Evolutionary conservation across 2,113 vertebrate species (phyloP), one percentile per base, ranked within the genome.

Genomic region (Myiagra hebetior): DNA sequence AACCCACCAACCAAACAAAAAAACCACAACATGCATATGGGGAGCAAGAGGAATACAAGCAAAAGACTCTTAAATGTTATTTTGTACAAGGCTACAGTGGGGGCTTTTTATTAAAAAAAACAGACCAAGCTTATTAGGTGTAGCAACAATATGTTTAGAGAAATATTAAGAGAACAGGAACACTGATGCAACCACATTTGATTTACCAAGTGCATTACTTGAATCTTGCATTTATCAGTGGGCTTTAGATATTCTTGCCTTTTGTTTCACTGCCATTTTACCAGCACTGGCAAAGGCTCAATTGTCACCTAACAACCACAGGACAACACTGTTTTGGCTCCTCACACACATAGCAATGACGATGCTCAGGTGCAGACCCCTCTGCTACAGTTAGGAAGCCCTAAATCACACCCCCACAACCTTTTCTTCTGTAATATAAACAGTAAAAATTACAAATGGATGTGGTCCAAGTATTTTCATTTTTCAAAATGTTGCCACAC

Each of bases 21-120:
- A 73, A 8, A 13, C 4, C 21, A 26, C 16, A 42, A 47, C 1
- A 4, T 1, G 3, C 8, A 2, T 10, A 2, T 2, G 10, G 13
- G 42, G 26, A 91, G 8, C 26, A 26, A 5, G 13, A 3, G 30
- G 2, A 69, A 1, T 7, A 14, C 11, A 30, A 69, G 49, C 14
- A 63, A 33, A 63, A 42, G 15, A 35, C 19, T 39, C 53, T 57
- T 44, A 37, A 55, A 59, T 12, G 26, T 11, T 11, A 55, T 85
- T 72, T 77, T 60, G 19, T 10, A n/a, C 9, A 64, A 21, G 12
- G 21, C n/a, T 64, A 50, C 9, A 70, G 35, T 41, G 42, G 14
- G 47, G 23, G 23, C 4, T 26, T 24, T 49, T 49, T 49, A 26
- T 49, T 26, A 26, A 26, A 49, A 26, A 49, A 15, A 7, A 23